Percentiles rank a stretch among this genome's conserved stretches.
These are phyloP conservation scores for Acanthisitta chloris DNA, from an alignment of 2,113 vertebrate species.

Conservation along the genomic window DNA sequence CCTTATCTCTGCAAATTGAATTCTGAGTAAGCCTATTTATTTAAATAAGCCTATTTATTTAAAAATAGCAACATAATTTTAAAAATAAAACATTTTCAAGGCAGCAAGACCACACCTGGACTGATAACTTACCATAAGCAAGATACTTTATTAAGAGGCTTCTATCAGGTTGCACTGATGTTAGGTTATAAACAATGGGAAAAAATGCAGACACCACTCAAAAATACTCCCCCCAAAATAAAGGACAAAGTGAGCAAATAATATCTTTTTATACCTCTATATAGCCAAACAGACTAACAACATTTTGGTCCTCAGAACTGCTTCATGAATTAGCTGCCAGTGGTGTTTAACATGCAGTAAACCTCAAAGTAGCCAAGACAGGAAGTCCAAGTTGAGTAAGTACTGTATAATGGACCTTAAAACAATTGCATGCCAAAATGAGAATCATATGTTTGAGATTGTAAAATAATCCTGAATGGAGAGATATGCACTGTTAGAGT, in stretches of 20 bases:
- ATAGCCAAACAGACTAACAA: background rate
- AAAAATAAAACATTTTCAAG: background rate
- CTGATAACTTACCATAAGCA: constrained; percentile 46
- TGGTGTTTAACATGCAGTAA: background rate
- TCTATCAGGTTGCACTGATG: constrained; percentile 13
- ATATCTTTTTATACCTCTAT: background rate
- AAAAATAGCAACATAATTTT: background rate
- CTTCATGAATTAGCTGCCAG: background rate
- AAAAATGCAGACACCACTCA: constrained; percentile 52
- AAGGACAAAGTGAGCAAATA: background rate
- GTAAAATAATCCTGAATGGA: background rate
- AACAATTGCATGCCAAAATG: background rate
- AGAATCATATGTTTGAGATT: background rate
- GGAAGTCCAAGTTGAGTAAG: background rate
- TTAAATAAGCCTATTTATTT: background rate
- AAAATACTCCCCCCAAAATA: background rate
- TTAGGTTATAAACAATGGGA: constrained; percentile 55
- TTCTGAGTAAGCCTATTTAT: background rate
- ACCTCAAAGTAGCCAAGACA: background rate
- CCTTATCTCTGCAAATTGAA: background rate
- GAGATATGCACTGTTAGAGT: fast-evolving
- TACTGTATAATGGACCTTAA: background rate
- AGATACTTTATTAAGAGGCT: constrained; percentile 46
- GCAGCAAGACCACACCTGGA: background rate
- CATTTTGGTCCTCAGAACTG: background rate